Evolutionary conservation across 64 coral and sea anemone species (phyloP), one percentile per base, ranked within the genome.

Genomic region (Montipora foliosa): DNA sequence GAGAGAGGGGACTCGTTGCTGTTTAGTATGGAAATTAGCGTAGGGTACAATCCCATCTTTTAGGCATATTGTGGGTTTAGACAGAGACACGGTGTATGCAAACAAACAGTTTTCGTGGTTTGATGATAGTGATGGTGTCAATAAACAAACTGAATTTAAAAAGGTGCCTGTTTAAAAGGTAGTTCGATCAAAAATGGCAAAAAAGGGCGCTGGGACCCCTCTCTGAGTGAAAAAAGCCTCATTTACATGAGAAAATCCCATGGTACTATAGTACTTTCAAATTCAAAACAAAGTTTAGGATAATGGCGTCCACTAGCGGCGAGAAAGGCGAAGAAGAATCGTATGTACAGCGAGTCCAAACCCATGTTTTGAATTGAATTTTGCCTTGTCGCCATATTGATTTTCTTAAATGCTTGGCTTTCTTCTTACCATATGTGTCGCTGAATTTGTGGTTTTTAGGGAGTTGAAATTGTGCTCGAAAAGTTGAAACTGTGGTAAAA

Each of bases 281-380:
- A 75, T 75, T 75, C 72, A 75, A 37, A 75, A 29, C 20, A 75
- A 75, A 8, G 72, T 75, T 75, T 46, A 75, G 22, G n/a, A 75
- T 75, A 75, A 75, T 75, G 72, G 72, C 72, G 24, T 29, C 72
- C 72, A 29, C 72, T 4, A 75, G 29, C 72, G 22, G 20, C 17
- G 16, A 49, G 6, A 14, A 78, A 78, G 16, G 47, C 6, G 76
- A 16, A 16, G 76, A 78, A 55, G 52, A 47, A 55, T 53, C 19
- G 78, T 57, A 8, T 0, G 78, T 80, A 49, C 48, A 49, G 13
- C 44, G 19, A 53, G 50, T 57, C 1, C 22, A 80, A 80, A 80
- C 78, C 78, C 47, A 5, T 57, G 50, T 80, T 80, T 80, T 80
- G 78, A 53, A 80, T 14, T 17, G 50, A 9, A 53, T 0, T 52